Base-by-base conservation (phyloP, 2,797 vertebrate species). In the Hippoglossus hippoglossus region DNA sequence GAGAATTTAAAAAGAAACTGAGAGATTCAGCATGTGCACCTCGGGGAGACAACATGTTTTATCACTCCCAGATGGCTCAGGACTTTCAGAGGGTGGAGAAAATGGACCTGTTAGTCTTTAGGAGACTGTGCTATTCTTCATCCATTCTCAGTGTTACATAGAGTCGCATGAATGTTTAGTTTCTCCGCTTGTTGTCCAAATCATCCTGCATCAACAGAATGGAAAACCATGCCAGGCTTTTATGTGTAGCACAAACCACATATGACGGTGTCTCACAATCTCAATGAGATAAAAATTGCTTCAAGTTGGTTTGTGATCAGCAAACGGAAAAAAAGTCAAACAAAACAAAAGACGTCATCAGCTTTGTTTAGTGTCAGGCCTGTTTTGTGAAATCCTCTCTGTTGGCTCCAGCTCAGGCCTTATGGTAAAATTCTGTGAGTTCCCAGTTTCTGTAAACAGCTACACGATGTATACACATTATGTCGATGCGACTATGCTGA, bases 51-150 rank as follows among this genome's bases (percentile, higher is more conserved):
- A 76, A 75, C 39, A 19, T 36, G 53, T 72, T 83, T 87, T 78
- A 91, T 90, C 82, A 70, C 64, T 90, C 92, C 81, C 87, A 90
- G 84, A 88, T 91, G 89, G 12, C 26, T 0, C 0, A 67, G 55
- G 54, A 63, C 76, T 75, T 80, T 21, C 63, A 80, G 66, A 82
- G 51, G 44, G 41, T 69, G 39, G 57, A 75, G 73, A 80, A 79
- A 69, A 74, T 50, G 68, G 39, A 63, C 34, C 70, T 78, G 65
- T 72, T 71, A 73, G 47, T 80, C 72, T 65, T 66, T 41, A 49
- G 59, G 31, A 22, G 41, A 64, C 36, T 31, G 49, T 41, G 25
- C 25, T n/a, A 24, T 69, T 59, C 49, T 62, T 68, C 51, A 62
- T 79, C 61, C 62, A 69, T 55, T 26, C 15, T 52, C 28, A 22